Conservation (phyloP, 2,888 invertebrate species). For the Eurytoma adleriae region DNA sequence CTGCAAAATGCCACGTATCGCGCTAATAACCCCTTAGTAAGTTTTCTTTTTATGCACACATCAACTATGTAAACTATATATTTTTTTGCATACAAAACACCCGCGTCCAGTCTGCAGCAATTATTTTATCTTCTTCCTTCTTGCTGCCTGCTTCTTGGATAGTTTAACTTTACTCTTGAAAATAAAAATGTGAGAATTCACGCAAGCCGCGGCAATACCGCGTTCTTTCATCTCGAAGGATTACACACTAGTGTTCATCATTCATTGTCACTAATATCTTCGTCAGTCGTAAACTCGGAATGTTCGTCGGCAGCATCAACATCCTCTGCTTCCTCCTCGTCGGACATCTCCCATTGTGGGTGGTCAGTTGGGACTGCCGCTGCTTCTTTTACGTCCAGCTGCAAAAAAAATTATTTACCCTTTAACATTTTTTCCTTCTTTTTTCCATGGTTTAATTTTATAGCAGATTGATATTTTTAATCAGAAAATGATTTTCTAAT, state of each 20-base stretch:
- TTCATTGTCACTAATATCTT: conserved; percentile 80
- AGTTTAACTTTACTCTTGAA: background rate
- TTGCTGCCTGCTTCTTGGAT: background rate
- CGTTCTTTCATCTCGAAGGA: conserved; percentile 11
- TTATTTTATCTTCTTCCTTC: conserved; percentile 12
- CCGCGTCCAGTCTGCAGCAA: conserved; percentile 58
- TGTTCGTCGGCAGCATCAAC: conserved; percentile 80
- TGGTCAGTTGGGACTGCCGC: conserved; percentile 93
- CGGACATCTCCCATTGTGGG: conserved; percentile 98
- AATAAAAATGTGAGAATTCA: conserved; percentile 4
- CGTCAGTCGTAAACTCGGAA: conserved; percentile 84
- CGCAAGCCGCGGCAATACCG: background rate
- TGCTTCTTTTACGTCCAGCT: conserved; percentile 97
- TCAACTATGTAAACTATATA: conserved; percentile 54
- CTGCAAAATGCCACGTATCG: conserved; percentile 64
- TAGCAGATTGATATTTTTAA: too few relatives aligned
- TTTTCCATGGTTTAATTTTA: background rate
- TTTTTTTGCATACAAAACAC: conserved; percentile 61
- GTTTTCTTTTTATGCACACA: conserved; percentile 51
- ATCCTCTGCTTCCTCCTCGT: conserved; percentile 89
- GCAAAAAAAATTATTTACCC: conserved; percentile 59
- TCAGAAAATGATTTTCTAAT: too few relatives aligned
- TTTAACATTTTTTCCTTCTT: too few relatives aligned
- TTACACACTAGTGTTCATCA: conserved; percentile 59
- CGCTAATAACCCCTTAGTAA: conserved; percentile 64